Base-by-base conservation (phyloP, 92 coral and sea anemone genomes). In the Bergia puertoricense region DNA sequence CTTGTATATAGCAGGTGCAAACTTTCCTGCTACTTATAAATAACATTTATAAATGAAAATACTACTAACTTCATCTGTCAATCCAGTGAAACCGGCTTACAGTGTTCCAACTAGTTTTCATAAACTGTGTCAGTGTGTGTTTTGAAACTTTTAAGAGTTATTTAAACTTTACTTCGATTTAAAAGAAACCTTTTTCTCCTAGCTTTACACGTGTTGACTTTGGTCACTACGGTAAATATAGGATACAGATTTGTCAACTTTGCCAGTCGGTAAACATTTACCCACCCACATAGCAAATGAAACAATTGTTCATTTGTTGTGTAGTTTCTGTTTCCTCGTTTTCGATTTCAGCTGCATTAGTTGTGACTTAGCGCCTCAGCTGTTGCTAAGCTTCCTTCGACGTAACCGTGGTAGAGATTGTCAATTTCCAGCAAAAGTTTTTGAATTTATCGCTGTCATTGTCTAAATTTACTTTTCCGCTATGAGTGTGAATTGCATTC, bases 221-320 rank as follows among this genome's bases (percentile, higher is more conserved):
- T 76, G 23, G 42, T 76, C 80, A 40, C 51, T 41, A 20, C 23
- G 51, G 54, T 37, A 36, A 43, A 40, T 16, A 45, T 3, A 76
- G 38, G 46, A 76, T 76, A 76, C 80, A 76, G 46, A 40, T 76
- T 76, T 76, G 23, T 76, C 79, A 40, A 18, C 48, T 16, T 42
- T 51, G 44, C 38, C 51, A 76, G 54, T 6, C 10, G 4, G 44
- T 14, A 42, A n/a, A 42, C 22, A 43, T 42, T 41, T 13, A 76
- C 80, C 51, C 80, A 42, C 80, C 80, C 80, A 76, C 80, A 76
- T 42, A 76, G 80, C 5, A 39, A 76, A 16, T 42, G 79, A 75
- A 75, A 40, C 51, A 76, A 43, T 42, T 37, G 76, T 72, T 72
- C 41, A 72, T 72, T 72, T 72, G 48, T 62, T 62, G 69, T 62